phyloP scores from a whole-genome alignment of 2,888 invertebrate genomes.

The Steromphala cineraria region DNA sequence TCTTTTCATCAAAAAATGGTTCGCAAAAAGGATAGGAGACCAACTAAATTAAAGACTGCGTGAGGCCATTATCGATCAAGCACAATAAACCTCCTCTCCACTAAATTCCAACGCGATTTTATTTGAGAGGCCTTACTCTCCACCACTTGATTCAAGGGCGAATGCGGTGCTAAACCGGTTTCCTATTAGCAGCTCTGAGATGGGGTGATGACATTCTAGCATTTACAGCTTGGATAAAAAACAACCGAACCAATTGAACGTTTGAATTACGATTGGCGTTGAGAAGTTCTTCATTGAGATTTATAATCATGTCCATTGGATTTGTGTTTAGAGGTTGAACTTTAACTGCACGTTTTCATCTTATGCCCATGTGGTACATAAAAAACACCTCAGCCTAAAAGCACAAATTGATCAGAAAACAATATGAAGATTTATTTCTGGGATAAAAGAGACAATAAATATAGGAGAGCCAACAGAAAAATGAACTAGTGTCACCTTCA shows the following conservation, averaged over 20 bases:
- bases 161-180: neutral
- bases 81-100: neutral
- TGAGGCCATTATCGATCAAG: neutral
- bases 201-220: neutral
- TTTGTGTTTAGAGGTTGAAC: neutral
- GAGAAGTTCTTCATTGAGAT: neutral
- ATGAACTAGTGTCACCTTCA: too few species aligned
- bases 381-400: too few species aligned
- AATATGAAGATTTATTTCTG: too few species aligned
- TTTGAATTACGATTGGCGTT: slow-evolving; percentile 4
- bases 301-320: neutral
- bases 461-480: too few species aligned
- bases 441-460: too few species aligned
- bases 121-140: neutral
- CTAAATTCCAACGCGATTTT: slow-evolving; percentile 14
- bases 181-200: neutral
- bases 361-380: too few species aligned
- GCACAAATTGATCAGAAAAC: too few species aligned
- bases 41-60: slow-evolving; percentile 5
- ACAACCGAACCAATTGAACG: slow-evolving; percentile 1
- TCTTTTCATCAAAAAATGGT: neutral
- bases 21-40: neutral
- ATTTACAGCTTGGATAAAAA: slow-evolving; percentile 1
- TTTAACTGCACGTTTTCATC: too few species aligned
- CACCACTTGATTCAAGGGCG: neutral